Conservation (phyloP, 2,888 invertebrate species). For the Cephus runcator region DNA sequence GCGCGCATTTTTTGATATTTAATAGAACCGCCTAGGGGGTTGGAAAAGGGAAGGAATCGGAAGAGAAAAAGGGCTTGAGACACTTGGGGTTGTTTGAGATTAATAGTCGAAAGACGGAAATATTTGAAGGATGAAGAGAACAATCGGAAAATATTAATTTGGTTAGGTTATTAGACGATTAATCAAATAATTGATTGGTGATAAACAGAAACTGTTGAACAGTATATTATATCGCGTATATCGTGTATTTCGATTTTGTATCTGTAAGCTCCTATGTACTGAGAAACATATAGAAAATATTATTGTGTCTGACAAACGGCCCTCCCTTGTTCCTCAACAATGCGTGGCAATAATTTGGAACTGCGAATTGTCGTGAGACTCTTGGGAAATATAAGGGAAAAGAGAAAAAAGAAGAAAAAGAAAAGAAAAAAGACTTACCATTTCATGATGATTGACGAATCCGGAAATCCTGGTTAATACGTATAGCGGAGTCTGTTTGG, state of each 20-base stretch:
- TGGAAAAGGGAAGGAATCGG: conserved; percentile 12
- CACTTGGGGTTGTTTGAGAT: background rate
- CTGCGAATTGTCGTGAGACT: background rate
- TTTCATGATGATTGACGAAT: background rate
- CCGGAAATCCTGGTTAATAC: background rate
- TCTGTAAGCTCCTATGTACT: background rate
- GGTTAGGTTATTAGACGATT: too few relatives aligned
- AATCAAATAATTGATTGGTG: too few relatives aligned
- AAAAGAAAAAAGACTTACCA: background rate
- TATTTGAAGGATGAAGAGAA: background rate
- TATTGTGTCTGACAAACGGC: background rate
- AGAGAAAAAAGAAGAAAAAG: background rate
- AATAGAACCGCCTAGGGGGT: conserved; percentile 10
- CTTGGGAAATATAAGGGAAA: background rate
- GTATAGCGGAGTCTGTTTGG: background rate
- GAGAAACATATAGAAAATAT: background rate
- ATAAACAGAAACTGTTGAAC: background rate
- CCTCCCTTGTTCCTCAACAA: background rate
- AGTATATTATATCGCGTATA: background rate
- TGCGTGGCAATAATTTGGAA: background rate
- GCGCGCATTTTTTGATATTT: background rate
- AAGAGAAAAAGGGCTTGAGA: background rate
- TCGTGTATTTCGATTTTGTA: background rate
- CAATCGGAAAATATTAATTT: too few relatives aligned
- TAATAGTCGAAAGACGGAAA: background rate